These are phyloP conservation scores for Acanthacorydalis orientalis DNA, from an alignment of 2,888 invertebrate genomes.

Conservation along the genomic window DNA sequence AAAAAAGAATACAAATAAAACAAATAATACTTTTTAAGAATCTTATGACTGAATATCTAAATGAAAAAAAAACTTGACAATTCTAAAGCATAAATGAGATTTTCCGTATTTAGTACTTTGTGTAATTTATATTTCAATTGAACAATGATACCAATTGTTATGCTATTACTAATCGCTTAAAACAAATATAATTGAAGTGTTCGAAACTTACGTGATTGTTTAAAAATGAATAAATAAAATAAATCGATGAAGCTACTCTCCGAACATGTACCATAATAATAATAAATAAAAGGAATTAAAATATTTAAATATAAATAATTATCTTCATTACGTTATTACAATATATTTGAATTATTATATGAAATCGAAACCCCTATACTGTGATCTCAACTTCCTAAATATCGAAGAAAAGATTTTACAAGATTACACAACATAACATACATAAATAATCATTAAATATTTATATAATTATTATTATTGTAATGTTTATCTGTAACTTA, in stretches of 20 bases:
- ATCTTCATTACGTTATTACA: not conserved
- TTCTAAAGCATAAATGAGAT: constrained; percentile 4
- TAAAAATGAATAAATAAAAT: not conserved
- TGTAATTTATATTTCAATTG: not conserved
- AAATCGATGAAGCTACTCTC: not conserved
- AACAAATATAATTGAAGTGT: not conserved
- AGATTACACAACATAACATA: not conserved
- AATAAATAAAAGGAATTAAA: no score
- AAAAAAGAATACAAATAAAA: constrained; percentile 1
- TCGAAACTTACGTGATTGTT: not conserved
- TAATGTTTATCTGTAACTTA: not conserved
- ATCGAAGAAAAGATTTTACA: not conserved
- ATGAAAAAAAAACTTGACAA: constrained; percentile 2
- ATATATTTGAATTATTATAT: not conserved
- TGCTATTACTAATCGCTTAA: not conserved
- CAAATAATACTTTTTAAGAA: constrained; percentile 1
- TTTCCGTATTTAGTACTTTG: not conserved
- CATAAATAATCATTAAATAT: not conserved
- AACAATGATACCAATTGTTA: not conserved
- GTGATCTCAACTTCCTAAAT: constrained; percentile 27
- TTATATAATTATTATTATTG: not conserved
- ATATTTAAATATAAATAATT: no score
- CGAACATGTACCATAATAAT: not conserved
- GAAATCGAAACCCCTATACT: constrained; percentile 12
- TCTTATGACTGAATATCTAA: constrained; percentile 2